Conservation (phyloP, 2,888 invertebrate species). For the Lysandra bellargus region DNA sequence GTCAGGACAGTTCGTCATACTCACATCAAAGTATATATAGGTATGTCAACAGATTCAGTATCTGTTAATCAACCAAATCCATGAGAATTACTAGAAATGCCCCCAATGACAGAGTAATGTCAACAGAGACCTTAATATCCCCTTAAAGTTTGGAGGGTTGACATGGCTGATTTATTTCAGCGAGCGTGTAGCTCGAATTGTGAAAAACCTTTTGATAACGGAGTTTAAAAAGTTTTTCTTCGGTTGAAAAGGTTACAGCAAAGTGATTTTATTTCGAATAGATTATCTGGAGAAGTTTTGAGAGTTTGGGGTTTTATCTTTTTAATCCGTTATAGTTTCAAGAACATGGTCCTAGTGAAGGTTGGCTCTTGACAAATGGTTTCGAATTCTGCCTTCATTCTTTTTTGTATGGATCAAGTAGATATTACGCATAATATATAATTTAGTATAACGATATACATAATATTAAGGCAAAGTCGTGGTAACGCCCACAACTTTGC, state of each 20-base stretch:
- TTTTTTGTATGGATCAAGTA: too few species aligned
- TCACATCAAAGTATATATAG: too few species aligned
- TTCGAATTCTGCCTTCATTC: too few species aligned
- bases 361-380: neutral
- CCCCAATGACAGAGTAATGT: neutral
- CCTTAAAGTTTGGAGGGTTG: neutral
- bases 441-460: too few species aligned
- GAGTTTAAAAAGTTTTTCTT: neutral
- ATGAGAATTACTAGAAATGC: neutral
- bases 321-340: neutral
- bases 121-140: conserved; percentile 7
- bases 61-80: neutral
- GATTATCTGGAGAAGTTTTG: neutral
- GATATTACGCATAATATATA: too few species aligned
- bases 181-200: neutral
- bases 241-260: conserved; percentile 11
- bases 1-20: too few species aligned
- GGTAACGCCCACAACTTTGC: too few species aligned
- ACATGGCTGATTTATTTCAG: conserved; percentile 12
- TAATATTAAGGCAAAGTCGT: too few species aligned
- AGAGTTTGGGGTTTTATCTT: neutral
- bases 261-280: conserved; percentile 17
- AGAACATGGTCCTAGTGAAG: neutral
- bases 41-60: too few species aligned
- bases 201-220: neutral